Conservation (phyloP, 2,888 invertebrate species). For the Drosophila silvestris region DNA sequence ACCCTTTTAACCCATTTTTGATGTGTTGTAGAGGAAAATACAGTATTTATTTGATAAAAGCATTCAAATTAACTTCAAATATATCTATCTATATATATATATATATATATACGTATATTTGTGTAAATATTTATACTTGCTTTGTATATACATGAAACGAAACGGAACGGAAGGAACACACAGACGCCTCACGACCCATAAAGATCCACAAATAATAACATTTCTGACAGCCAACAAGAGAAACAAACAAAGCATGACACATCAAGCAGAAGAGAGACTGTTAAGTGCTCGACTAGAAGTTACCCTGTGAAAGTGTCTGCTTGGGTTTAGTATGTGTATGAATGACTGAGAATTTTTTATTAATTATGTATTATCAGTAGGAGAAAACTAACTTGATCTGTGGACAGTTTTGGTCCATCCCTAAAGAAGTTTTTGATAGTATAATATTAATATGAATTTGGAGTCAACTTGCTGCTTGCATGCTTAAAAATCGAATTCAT, state of each 20-base stretch:
- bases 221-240: constrained; percentile 56
- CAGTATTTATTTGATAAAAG: constrained; percentile 39
- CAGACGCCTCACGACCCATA: constrained; percentile 46
- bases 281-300: neutral
- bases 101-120: neutral
- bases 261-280: neutral
- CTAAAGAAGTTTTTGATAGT: no score
- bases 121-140: constrained; percentile 15
- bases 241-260: constrained; percentile 40
- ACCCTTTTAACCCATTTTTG: neutral
- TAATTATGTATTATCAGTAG: no score
- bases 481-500: no score
- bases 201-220: constrained; percentile 55
- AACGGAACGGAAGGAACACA: constrained; percentile 25
- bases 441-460: no score
- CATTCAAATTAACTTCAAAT: constrained; percentile 36
- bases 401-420: fast-evolving
- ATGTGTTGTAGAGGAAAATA: neutral
- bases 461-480: no score
- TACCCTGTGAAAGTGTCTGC: constrained; percentile 8
- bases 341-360: neutral
- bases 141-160: constrained; percentile 13
- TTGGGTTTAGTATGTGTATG: neutral
- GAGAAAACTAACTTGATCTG: neutral
- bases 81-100: neutral